Base-by-base conservation (phyloP, 37 sponge, comb jelly and placozoan species). In the Sycon ciliatum region DNA sequence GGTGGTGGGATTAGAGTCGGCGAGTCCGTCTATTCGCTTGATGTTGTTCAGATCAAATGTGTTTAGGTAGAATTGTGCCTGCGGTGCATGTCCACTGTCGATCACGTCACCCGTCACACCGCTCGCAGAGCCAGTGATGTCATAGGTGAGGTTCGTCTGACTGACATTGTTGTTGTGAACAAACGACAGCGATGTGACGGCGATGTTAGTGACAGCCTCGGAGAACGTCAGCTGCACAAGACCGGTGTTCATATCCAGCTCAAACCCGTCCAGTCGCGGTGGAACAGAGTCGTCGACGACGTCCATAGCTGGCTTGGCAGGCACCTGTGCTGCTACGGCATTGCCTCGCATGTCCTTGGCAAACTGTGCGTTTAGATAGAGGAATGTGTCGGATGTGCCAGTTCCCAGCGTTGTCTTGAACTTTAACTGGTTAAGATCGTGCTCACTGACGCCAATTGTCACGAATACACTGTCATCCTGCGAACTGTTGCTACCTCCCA, bases 261-360 rank as follows among this genome's bases (percentile, higher is more conserved):
- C 78, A 76, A 71, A 92, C 3, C 13, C 13, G 9, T 82, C 13
- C 16, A 92, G 73, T 18, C 36, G 24, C 36, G 93, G 93, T 11
- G 18, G 20, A n/a, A 74, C 79, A 4, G 3, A n/a, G 40, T 92
- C 93, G 22, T 61, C 13, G 11, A 68, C 81, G 61, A 82, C 84
- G 1, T 20, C 30, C 57, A 74, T 55, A 34, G 71, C 78, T 40
- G 78, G 85, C n/a, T n/a, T n/a, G n/a, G n/a, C n/a, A n/a, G n/a
- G 57, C 68, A 65, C 81, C 13, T 82, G 78, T 35, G 82, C 74
- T 13, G 85, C 82, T 37, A 92, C 52, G 4, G 68, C 39, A 46
- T 92, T 92, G 0, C 88, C 93, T 31, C 76, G 79, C 93, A 92
- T 92, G 39, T 92, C 93, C 1, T 23, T 9, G 6, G 87, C 67